Percentiles rank a stretch among this genome's conserved stretches.
Evolutionary conservation across 2,888 invertebrate species (phyloP).

Genomic region (Standfussiana lucernea): DNA sequence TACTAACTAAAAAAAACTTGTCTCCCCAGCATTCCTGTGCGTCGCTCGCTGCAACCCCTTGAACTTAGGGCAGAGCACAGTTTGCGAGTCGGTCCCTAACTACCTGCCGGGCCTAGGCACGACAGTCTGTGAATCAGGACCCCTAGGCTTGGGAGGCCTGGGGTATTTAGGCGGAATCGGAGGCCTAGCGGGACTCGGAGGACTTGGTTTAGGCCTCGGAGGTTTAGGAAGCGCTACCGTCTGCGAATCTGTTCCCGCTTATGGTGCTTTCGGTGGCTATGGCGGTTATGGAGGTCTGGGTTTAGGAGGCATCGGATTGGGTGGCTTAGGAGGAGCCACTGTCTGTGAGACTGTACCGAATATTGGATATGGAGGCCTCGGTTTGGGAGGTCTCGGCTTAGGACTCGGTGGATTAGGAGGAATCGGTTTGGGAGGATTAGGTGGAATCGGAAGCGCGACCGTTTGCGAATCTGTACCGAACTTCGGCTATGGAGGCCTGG

Average conservation of each 20-base stretch:
- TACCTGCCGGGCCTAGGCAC: conserved; percentile 51
- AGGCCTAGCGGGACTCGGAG: conserved; percentile 43
- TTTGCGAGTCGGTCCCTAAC: conserved; percentile 73
- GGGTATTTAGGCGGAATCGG: conserved; percentile 50
- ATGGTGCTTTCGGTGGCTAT: conserved; percentile 26
- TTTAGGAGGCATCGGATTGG: background rate
- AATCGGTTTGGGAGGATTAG: background rate
- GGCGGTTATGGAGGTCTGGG: conserved; percentile 43
- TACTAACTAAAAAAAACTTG: background rate
- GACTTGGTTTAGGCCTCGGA: conserved; percentile 21
- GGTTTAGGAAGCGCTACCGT: conserved; percentile 40
- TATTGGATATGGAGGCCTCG: conserved; percentile 26
- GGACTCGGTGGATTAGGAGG: conserved; percentile 22
- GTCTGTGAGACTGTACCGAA: conserved; percentile 52
- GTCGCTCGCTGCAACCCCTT: conserved; percentile 75
- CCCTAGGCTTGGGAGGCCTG: conserved; percentile 48
- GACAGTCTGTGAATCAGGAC: conserved; percentile 63
- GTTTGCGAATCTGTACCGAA: conserved; percentile 51
- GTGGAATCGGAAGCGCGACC: conserved; percentile 29
- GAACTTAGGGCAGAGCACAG: conserved; percentile 71
- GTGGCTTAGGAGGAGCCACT: conserved; percentile 23
- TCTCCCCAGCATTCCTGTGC: conserved; percentile 74
- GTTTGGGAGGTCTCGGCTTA: conserved; percentile 35
- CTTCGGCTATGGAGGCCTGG: conserved; percentile 29
- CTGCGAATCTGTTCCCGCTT: conserved; percentile 53